A percentile compares a stretch with the other conserved stretches of the same genome.
These are phyloP conservation scores for Drosophila sp. DNA, from an alignment of 1,140 invertebrate genomes.

Conservation along the genomic window DNA sequence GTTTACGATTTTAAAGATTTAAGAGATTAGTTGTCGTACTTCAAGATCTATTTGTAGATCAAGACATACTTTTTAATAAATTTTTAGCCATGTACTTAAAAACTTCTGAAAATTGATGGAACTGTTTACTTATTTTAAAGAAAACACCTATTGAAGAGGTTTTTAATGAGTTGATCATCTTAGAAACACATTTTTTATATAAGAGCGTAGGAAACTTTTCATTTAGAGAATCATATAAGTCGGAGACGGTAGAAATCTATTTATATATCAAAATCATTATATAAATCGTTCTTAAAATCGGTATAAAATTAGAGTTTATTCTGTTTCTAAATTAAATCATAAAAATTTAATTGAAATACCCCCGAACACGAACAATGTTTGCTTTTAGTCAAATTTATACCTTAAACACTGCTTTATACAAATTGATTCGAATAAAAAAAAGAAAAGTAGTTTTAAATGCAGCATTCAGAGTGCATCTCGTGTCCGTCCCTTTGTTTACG, in stretches of 20 bases:
- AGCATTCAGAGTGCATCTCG: constrained; percentile 6
- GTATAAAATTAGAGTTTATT: too few species aligned
- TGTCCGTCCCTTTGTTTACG: neutral
- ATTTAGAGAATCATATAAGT: too few species aligned
- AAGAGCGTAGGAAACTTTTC: neutral
- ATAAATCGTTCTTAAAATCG: too few species aligned
- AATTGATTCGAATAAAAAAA: constrained; percentile 9
- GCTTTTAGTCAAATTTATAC: constrained; percentile 14
- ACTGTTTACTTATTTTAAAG: too few species aligned
- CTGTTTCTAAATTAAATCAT: too few species aligned
- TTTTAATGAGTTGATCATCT: constrained; percentile 26
- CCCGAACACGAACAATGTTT: too few species aligned
- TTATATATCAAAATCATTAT: too few species aligned
- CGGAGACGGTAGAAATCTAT: too few species aligned
- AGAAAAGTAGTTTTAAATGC: constrained; percentile 26
- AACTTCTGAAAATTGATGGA: neutral
- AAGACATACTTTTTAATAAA: constrained; percentile 17
- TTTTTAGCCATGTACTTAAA: constrained; percentile 23
- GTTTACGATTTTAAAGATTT: constrained; percentile 78
- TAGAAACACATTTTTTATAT: constrained; percentile 14
- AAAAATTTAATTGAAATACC: too few species aligned
- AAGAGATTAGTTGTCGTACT: constrained; percentile 56
- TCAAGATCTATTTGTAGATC: constrained; percentile 13
- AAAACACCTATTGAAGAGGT: neutral
- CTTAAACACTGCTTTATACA: neutral